A percentile compares a stretch with the other conserved stretches of the same genome.
Evolutionary conservation across 2,888 invertebrate species (phyloP).

Genomic region (Celastrina argiolus): DNA sequence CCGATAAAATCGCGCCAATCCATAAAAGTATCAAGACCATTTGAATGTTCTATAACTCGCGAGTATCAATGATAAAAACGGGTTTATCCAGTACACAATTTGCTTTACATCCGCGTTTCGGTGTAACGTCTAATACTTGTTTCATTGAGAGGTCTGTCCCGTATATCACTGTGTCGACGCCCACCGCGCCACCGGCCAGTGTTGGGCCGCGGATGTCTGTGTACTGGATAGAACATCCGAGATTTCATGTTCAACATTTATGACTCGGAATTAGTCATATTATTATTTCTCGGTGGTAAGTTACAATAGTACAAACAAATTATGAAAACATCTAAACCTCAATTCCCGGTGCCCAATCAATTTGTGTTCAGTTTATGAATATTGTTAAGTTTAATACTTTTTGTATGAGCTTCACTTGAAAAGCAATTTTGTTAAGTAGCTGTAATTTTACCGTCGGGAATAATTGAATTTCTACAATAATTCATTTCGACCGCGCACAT

Average conservation of each 20-base stretch:
- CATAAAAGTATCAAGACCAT: constrained; percentile 7
- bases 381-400: no score
- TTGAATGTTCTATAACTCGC: constrained; percentile 17
- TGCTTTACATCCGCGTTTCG: constrained; percentile 27
- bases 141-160: constrained; percentile 25
- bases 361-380: no score
- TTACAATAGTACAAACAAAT: no score
- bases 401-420: no score
- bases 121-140: constrained; percentile 26
- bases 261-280: no score
- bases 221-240: neutral
- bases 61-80: constrained; percentile 25
- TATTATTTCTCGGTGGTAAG: no score
- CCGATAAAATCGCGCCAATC: neutral
- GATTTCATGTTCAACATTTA: neutral
- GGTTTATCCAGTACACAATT: constrained; percentile 28
- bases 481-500: no score
- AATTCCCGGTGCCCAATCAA: no score
- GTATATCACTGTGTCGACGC: constrained; percentile 27
- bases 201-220: neutral
- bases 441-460: no score
- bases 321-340: no score
- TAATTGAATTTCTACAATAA: no score
- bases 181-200: constrained; percentile 2
- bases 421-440: no score